Evolutionary conservation across 2,797 vertebrate genomes (phyloP), one percentile per base, ranked within the genome.

Genomic region (Spondyliosoma cantharus): DNA sequence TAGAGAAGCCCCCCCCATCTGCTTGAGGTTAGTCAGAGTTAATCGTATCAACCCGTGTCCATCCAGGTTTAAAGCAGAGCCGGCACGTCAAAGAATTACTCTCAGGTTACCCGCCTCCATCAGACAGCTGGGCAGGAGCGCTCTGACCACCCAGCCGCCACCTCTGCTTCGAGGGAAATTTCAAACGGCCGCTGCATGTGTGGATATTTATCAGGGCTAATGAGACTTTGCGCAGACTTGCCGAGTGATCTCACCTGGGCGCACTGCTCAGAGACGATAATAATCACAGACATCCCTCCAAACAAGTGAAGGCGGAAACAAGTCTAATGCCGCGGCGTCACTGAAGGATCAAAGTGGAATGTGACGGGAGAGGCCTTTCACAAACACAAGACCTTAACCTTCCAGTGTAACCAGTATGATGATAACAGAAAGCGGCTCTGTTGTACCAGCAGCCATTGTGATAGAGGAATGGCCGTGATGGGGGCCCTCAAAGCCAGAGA

Each of bases 1-100:
- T 59, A 75, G 76, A 84, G 54, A 73, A 7, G 14, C 53, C 8
- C 78, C 58, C 58, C 48, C 68, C 80, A 87, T 89, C 84, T 88
- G 87, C 88, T 86, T 77, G 75, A 89, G 76, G 89, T 91, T 89
- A 84, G 76, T 70, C 81, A 80, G 73, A 78, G 82, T 76, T 91
- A 87, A 90, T 80, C 61, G 70, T 20, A 86, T 90, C 78, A 79
- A 85, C 80, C 84, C 64, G 46, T 69, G 83, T 85, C 86, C 73
- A 11, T 84, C 53, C 78, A 84, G 83, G 86, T 89, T 86, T 85
- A 81, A 80, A 78, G 84, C 80, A 45, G 80, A 76, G 83, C 61
- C 29, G 24, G 58, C 75, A 71, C 24, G 58, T 81, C n/a, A 13
- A 71, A 70, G 82, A 87, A 84, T 73, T 67, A 65, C 73, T 90